Conservation (phyloP, 2,113 vertebrate genomes). For the Pluvialis apricaria region DNA sequence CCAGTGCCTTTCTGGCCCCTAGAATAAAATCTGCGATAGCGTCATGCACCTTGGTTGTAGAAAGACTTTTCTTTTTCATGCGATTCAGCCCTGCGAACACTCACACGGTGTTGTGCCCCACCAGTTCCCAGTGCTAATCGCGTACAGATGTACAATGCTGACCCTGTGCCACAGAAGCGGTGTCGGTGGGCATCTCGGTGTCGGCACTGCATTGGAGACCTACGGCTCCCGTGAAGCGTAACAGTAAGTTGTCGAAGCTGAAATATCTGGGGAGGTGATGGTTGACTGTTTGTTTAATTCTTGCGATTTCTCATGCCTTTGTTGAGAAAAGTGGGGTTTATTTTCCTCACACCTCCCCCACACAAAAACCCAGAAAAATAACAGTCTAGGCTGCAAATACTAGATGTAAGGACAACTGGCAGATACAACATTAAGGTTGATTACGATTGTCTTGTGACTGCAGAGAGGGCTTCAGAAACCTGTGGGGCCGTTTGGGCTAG, state of each 20-base stretch:
- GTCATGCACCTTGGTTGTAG: rapidly evolving
- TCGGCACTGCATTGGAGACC: rapidly evolving
- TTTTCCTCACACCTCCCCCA: neutral
- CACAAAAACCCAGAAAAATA: neutral
- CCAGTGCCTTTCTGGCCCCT: neutral
- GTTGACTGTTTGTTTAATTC: neutral
- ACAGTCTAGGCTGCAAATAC: neutral
- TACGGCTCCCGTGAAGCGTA: rapidly evolving
- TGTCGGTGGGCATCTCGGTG: rapidly evolving
- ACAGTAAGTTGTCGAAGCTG: neutral
- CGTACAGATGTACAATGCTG: rapidly evolving
- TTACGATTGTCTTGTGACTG: neutral
- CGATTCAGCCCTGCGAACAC: neutral
- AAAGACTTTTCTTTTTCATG: neutral
- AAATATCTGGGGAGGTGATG: neutral
- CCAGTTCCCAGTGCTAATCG: neutral
- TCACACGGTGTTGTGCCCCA: rapidly evolving
- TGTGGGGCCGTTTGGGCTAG: neutral
- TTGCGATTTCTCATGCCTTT: neutral
- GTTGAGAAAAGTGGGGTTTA: neutral
- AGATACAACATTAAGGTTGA: neutral
- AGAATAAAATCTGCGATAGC: no score
- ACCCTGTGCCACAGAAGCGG: neutral
- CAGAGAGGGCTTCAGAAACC: neutral
- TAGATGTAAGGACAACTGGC: neutral